Base-by-base conservation (phyloP, 2,888 invertebrate genomes). In the Cataglyphis cursor region DNA sequence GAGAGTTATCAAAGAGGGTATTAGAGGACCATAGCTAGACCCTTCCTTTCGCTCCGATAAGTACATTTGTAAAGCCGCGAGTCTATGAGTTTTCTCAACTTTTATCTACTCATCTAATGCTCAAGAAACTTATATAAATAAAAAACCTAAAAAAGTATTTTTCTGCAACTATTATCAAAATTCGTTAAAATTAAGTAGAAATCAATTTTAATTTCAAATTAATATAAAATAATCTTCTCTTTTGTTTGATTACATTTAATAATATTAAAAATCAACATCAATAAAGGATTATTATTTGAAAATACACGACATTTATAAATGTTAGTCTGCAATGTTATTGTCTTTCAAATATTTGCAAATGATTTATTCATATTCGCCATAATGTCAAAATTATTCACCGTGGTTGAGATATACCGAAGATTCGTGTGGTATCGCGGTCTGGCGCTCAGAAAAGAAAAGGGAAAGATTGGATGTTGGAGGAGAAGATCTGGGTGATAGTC, bases 1-100 rank as follows among this genome's bases (percentile, higher is more conserved):
- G 76, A 54, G 68, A 76, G 80, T 88, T 88, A 89, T 90, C 89
- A 88, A 85, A 88, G 87, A 64, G 81, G 68, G 85, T 81, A 90
- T 85, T 90, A 87, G 75, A 75, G 81, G 59, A 57, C 62, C 78
- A 78, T 64, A 80, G 41, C 73, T 70, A 73, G 62, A 28, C 66
- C 70, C 78, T 75, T 72, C 73, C 75, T 75, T 62, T 62, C 31
- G 72, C 65, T 62, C 72, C 62, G 35, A 35, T 59, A 61, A 59
- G n/a, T 44, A 72, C 35, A 64, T 21, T 68, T 78, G 64, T 66
- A 66, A 76, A 12, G 41, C 15, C 28, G 1, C 51, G 41, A 76
- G n/a, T 76, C 15, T 54, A 41, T 28, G 38, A 76, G 38, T 76
- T 76, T 76, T 68, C 28, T 28, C n/a, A 54, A 41, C 54, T 41